Percentiles rank a stretch among this genome's conserved stretches.
These are phyloP conservation scores for Dinomys branickii DNA, from an alignment of 2,113 vertebrate genomes.

Conservation along the genomic window DNA sequence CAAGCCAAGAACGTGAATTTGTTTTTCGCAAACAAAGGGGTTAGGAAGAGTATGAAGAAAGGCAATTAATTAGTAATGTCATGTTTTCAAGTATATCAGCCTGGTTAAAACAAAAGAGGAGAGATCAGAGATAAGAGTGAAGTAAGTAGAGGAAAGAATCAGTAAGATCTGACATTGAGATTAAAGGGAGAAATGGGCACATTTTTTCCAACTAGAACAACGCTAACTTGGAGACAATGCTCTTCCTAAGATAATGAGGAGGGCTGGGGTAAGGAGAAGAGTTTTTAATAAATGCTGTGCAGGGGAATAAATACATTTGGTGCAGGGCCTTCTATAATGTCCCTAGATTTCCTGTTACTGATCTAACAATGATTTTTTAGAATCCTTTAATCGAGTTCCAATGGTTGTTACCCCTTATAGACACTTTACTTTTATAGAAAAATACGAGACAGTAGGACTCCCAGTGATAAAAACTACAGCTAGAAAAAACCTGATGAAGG, in stretches of 20 bases:
- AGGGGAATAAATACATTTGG: background rate
- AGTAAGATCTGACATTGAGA: background rate
- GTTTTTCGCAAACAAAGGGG: background rate
- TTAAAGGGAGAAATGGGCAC: background rate
- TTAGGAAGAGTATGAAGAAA: background rate
- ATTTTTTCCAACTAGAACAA: background rate
- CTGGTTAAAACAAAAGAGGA: background rate
- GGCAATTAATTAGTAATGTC: background rate
- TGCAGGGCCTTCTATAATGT: background rate
- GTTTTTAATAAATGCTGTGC: background rate
- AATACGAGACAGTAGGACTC: background rate
- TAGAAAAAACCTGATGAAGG: background rate
- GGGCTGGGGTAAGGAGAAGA: background rate
- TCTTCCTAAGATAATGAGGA: background rate
- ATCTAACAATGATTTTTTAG: background rate
- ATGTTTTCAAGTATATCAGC: background rate
- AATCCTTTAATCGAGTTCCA: conserved; percentile 7
- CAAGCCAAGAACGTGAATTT: background rate
- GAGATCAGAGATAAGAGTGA: background rate
- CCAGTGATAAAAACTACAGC: background rate
- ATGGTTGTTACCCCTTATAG: background rate
- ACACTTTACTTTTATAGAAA: background rate
- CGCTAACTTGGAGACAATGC: background rate
- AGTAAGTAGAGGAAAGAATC: background rate
- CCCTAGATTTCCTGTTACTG: background rate